Base-by-base conservation (phyloP, 2,797 vertebrate genomes). In the Microcaecilia unicolor region DNA sequence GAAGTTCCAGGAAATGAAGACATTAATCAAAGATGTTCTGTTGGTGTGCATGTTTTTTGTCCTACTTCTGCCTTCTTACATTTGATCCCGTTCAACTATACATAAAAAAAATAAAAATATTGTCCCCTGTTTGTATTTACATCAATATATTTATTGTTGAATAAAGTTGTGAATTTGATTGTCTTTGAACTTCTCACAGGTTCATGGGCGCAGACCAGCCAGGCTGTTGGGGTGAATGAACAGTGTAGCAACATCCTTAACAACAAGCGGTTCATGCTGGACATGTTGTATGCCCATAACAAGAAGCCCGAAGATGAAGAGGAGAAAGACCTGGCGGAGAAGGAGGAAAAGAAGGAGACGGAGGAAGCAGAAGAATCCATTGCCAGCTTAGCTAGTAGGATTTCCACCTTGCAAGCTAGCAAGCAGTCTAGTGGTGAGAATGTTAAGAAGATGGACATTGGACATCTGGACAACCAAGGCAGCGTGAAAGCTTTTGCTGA, bases 231-330 rank as follows among this genome's bases (percentile, higher is more conserved):
- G 38, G 80, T 87, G 57, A 90, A 84, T 41, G 87, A 90, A 37
- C 83, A 88, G 60, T 86, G 88, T 62, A 88, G 84, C 62, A 88
- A 88, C 64, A 90, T 92, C 62, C 87, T 95, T 64, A 90, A 87
- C 58, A 90, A 65, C 71, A 96, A 93, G 69, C 80, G 84, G 39
- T 94, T 94, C 74, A 96, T 97, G 92, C 71, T 96, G 85, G 93
- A 97, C 70, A 93, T 93, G 92, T 87, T 97, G 63, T 95, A 94
- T 44, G 78, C 87, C 30, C 90, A 94, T 76, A 92, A 79, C 55
- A 79, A 87, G 21, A 70, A 93, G 55, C 78, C 76, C 37, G 65
- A 81, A 3, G 82, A 87, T 49, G 82, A 72, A 18, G 80, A 80
- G 14, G 78, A 70, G 19, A 84, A 88, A 64, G 51, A 61, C 12